Evolutionary conservation across 2,113 vertebrate species (phyloP), one percentile per base, ranked within the genome.

Genomic region (Rhinolophus ferrumequinum): DNA sequence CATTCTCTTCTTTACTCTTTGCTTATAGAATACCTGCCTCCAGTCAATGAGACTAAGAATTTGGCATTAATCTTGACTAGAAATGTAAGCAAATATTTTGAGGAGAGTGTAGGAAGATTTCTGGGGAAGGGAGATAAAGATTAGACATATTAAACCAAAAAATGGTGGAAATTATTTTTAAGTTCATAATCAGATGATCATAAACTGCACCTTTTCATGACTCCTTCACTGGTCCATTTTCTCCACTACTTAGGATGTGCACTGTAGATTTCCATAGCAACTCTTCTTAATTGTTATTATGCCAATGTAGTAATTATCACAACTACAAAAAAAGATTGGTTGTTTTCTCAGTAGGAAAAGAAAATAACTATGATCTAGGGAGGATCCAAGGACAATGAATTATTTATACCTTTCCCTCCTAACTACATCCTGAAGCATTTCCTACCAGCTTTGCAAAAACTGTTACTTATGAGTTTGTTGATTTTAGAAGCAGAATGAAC

Each of bases 261-360:
- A 30, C 44, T 64, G 79, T 10, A 44, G 60, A 87, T 94, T 81
- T 96, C 94, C 75, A 73, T 50, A 87, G 83, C 52, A 95, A 88
- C 80, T 86, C 56, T 64, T 33, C 52, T 79, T 87, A 92, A 77
- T 52, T 92, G 52, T 90, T 35, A 44, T 66, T 83, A 67, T 38
- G 33, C 50, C 94, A 95, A 16, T 41, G 50, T 58, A 38, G 30
- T 76, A 84, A 70, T 97, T 82, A 92, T 66, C 69, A 64, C 41
- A 86, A 67, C 52, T 19, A 35, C 67, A 38, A 58, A 83, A 44
- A 41, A 54, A 97, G 69, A 64, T n/a, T 84, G 69, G 52, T 69
- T 64, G 60, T 97, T 95, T 95, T 85, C 96, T 96, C 83, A 92
- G 90, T 26, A 84, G 87, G 76, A 67, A 79, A 92, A 94, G 86